Evolutionary conservation across 2,797 vertebrate genomes (phyloP).

Genomic region (Pseudocheirus occidentalis): DNA sequence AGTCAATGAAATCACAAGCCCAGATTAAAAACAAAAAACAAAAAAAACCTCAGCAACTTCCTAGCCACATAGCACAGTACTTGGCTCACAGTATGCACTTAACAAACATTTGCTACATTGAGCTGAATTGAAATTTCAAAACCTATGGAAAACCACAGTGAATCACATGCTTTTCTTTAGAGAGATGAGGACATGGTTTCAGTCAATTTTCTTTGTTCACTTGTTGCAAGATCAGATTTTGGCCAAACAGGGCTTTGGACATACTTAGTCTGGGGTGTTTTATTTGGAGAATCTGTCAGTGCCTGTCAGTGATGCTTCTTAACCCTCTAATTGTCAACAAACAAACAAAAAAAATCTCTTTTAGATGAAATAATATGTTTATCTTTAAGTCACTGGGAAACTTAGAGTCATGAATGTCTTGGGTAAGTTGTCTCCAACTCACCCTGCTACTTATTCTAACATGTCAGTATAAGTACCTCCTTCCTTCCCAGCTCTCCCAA

Average conservation of each 20-base stretch:
- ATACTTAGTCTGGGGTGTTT: not conserved
- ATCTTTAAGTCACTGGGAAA: not conserved
- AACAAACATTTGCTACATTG: not conserved
- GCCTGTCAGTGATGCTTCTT: not conserved
- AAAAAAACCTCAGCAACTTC: not conserved
- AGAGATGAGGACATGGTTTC: not conserved
- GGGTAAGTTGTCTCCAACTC: not conserved
- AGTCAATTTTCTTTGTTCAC: not conserved
- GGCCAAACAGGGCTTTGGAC: not conserved
- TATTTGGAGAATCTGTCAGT: not conserved
- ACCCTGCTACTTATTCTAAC: not conserved
- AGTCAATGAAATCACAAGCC: not conserved
- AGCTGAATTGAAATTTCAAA: not conserved
- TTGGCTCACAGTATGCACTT: not conserved
- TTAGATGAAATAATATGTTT: not conserved
- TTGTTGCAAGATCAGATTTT: not conserved
- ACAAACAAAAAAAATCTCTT: not conserved
- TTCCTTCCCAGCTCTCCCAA: slow-evolving; percentile 1
- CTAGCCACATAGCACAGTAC: not conserved
- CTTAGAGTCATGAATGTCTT: not conserved
- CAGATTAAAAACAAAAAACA: not conserved
- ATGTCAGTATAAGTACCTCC: not conserved
- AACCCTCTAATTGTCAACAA: not conserved
- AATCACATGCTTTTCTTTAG: not conserved
- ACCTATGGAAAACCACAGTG: not conserved